A percentile compares a stretch with the other conserved stretches of the same genome.
These are phyloP conservation scores for Coranthus polyacanthus DNA, from an alignment of 2,797 vertebrate species.

Conservation along the genomic window DNA sequence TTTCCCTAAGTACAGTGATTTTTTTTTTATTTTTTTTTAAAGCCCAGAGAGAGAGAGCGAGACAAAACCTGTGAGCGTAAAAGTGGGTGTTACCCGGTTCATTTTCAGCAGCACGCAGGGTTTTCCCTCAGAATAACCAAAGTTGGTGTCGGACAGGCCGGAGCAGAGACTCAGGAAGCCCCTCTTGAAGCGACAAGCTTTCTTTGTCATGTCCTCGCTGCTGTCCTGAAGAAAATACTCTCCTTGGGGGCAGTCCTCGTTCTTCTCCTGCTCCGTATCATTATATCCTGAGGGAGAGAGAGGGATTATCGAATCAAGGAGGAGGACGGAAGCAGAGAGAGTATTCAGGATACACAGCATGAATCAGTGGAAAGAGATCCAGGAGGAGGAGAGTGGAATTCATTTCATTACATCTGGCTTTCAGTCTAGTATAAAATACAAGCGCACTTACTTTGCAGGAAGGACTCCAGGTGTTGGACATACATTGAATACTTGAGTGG, in stretches of 20 bases:
- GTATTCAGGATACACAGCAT: not conserved
- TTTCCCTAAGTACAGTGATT: not conserved
- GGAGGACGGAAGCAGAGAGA: not conserved
- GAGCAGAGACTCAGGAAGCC: slow-evolving; percentile 87
- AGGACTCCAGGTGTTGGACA: slow-evolving; percentile 84
- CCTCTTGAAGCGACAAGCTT: slow-evolving; percentile 90
- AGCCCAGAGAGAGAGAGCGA: no score
- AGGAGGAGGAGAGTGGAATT: slow-evolving; percentile 1
- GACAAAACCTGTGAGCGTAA: not conserved
- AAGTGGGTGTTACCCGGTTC: slow-evolving; percentile 89
- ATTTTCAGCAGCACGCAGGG: slow-evolving; percentile 95
- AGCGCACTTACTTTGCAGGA: slow-evolving; percentile 89
- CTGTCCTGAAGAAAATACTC: slow-evolving; percentile 83
- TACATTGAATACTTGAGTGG: slow-evolving; percentile 81
- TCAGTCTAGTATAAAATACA: not conserved
- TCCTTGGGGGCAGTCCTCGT: slow-evolving; percentile 83
- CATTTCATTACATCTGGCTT: slow-evolving; percentile 2
- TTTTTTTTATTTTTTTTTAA: not conserved
- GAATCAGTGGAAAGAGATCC: slow-evolving; percentile 1
- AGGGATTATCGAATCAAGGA: slow-evolving; percentile 3
- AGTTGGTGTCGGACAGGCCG: slow-evolving; percentile 86
- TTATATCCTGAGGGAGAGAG: slow-evolving; percentile 87
- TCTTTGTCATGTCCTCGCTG: slow-evolving; percentile 68
- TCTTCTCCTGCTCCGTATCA: slow-evolving; percentile 87
- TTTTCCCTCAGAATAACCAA: slow-evolving; percentile 90